Evolutionary conservation across 2,888 invertebrate genomes (phyloP), one percentile per base, ranked within the genome.

Genomic region (Chirona hameri): DNA sequence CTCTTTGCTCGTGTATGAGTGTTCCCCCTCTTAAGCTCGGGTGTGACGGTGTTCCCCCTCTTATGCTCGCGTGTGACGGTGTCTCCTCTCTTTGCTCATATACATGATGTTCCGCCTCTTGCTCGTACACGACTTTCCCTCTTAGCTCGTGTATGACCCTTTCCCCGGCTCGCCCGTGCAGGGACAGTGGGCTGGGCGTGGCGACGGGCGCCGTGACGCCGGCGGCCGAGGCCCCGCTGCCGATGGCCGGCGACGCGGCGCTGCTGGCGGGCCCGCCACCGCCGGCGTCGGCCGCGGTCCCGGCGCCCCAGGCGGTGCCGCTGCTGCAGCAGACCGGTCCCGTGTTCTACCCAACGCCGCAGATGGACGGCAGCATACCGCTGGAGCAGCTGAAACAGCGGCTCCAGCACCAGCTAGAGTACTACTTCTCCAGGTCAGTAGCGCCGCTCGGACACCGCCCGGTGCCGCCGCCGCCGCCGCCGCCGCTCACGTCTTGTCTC

Each of bases 321-420:
- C 88, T 84, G 89, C 88, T 89, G 86, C 89, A 88, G 84, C 84
- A 82, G 82, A 83, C 83, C 84, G 85, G 83, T 84, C 83, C 83
- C 80, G 85, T 83, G 81, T 90, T 86, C 88, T 88, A 84, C 89
- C 83, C 76, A 84, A 83, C 83, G 81, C 84, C 27, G 81, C 83
- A 79, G 84, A 81, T 81, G 82, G 82, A 81, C 80, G 83, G 83
- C 84, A 84, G 85, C 55, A 84, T 92, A 87, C 91, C 93, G 85
- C 89, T 93, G 87, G 93, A 93, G 86, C 92, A 94, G 88, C 90
- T 95, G 81, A 93, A 93, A 89, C 92, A 92, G 87, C 91, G 93
- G 91, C 91, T 96, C 87, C 93, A 93, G 86, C 91, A 92, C 83
- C 95, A 95, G 89, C 91, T 96, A 87, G 95, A 96, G 89, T 95